Base-by-base conservation (phyloP, 1,140 invertebrate species). In the Holotrichia oblita region DNA sequence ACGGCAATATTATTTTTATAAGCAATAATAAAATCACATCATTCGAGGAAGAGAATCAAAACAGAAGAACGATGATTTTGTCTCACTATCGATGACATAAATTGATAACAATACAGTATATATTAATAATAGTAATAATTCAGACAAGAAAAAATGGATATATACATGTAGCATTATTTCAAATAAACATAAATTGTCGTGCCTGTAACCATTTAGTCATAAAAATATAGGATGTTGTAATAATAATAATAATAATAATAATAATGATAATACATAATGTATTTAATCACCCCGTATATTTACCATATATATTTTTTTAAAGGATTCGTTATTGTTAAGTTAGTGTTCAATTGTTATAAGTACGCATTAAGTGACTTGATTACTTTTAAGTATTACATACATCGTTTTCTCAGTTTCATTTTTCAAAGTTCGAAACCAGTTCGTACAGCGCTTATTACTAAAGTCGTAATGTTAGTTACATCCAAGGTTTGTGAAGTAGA, bases 401-500 rank as follows among this genome's bases (percentile, higher is more conserved):
- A 17, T 40, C 22, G 7, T 79, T 73, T 10, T 27, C 48, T 77
- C 72, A 40, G n/a, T 27, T 34, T 72, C 69, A 6, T 74, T 78
- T 80, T 41, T 22, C n/a, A 74, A 41, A 40, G 8, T 48, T 40
- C 27, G 20, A 73, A 22, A 40, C 42, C 40, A 41, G 41, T 69
- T 78, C 64, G 40, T 64, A 27, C 61, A 27, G 27, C 22, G 17
- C 24, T 73, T 41, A 73, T 40, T 73, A 34, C 27, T 34, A 34
- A 40, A 73, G 44, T 61, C 41, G 40, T 69, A 80, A 34, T 20
- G 77, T 55, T 80, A 73, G 17, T 44, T 55, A 76, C 55, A 64
- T 80, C 73, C 69, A 80, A 80, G 76, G 79, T 80, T 80, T 80
- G 79, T 80, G 79, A 80, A 44, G 69, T 80, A 80, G 76, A 64